Evolutionary conservation across 1,140 invertebrate species (phyloP).

Genomic region (Pemphigus obesinymphae): DNA sequence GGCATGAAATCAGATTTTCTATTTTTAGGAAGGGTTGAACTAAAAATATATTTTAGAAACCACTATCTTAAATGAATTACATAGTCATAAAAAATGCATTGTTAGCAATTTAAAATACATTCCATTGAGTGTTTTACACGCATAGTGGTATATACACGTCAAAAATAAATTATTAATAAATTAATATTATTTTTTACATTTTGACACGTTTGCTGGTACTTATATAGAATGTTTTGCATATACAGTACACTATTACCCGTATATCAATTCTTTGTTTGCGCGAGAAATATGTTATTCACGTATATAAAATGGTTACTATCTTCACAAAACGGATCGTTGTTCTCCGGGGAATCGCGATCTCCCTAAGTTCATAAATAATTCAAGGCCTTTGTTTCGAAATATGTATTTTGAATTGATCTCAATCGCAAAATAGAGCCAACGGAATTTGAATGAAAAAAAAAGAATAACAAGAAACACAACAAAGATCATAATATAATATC

Average conservation of each 20-base stretch:
- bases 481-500: not conserved
- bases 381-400: conserved; percentile 19
- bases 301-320: conserved; percentile 12
- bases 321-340: not conserved
- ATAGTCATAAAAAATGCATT: no score
- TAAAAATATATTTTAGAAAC: no score
- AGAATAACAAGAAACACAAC: not conserved
- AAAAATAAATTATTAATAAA: no score
- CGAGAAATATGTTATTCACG: not conserved
- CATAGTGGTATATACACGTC: no score
- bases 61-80: no score
- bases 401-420: conserved; percentile 14
- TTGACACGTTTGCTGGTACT: no score
- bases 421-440: not conserved
- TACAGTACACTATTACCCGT: no score
- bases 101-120: no score
- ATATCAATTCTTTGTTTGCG: not conserved
- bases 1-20: no score
- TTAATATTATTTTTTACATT: no score
- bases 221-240: not conserved
- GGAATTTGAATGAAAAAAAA: conserved; percentile 18
- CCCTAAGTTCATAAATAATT: conserved; percentile 34
- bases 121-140: no score
- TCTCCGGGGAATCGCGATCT: not conserved
- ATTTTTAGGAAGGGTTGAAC: no score